Conservation (phyloP, 1,140 invertebrate species). For the Drosophila jambulina region DNA sequence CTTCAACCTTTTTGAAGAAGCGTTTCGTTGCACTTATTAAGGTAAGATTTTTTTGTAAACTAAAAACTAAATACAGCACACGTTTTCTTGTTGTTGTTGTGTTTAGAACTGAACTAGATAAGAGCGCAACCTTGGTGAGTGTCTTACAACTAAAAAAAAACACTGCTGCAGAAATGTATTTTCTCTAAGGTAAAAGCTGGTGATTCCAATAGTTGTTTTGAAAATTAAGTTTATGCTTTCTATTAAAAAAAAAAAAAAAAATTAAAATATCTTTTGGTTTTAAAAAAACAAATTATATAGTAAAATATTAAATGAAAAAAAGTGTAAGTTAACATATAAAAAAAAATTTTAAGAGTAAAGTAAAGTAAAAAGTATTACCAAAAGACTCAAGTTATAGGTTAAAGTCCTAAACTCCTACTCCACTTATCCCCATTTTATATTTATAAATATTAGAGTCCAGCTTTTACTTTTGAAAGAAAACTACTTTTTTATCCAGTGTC, state of each 20-base stretch:
- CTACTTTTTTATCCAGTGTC: background rate
- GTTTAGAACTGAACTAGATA: slow-evolving; percentile 78
- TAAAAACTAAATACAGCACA: slow-evolving; percentile 71
- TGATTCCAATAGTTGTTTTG: background rate
- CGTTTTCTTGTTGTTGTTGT: slow-evolving; percentile 28
- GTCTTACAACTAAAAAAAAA: slow-evolving; percentile 8
- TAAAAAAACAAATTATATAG: too few relatives aligned
- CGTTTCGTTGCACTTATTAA: slow-evolving; percentile 72
- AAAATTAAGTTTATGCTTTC: background rate
- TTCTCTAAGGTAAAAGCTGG: background rate
- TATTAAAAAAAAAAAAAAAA: background rate
- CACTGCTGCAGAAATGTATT: background rate
- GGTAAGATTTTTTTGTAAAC: slow-evolving; percentile 20
- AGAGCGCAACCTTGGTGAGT: slow-evolving; percentile 42
- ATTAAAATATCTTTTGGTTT: background rate
- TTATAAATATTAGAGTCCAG: background rate
- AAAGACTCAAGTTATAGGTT: background rate
- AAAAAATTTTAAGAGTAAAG: background rate
- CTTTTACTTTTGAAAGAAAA: background rate
- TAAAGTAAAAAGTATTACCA: background rate
- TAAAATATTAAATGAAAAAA: background rate
- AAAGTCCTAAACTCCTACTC: background rate
- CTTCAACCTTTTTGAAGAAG: slow-evolving; percentile 63
- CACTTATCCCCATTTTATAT: background rate
- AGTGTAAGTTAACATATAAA: background rate